Evolutionary conservation across 2,888 invertebrate species (phyloP).

Genomic region (Lithophane semibrunnea): DNA sequence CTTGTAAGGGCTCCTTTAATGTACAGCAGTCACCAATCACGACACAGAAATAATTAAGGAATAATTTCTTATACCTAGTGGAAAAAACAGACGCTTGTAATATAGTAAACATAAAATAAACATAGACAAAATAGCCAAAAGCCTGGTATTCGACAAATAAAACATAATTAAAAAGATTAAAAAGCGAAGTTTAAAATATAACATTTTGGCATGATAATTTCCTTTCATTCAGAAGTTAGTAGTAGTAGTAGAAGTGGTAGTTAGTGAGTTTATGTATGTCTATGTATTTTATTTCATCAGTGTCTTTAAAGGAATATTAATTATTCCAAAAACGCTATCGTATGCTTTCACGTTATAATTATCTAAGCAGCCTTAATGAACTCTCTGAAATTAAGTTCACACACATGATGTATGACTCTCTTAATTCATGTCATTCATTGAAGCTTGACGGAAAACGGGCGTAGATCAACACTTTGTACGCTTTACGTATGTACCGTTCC

Average conservation of each 20-base stretch:
- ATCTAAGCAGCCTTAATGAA: constrained; percentile 26
- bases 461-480: background rate
- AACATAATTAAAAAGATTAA: background rate
- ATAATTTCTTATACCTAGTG: too few species aligned
- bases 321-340: constrained; percentile 23
- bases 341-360: constrained; percentile 32
- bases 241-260: too few species aligned
- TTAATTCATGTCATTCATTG: constrained; percentile 18
- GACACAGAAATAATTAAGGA: background rate
- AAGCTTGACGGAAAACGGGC: constrained; percentile 6
- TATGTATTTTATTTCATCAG: background rate
- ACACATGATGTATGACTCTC: constrained; percentile 27
- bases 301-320: constrained; percentile 7
- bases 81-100: background rate
- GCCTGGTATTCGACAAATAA: background rate
- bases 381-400: constrained; percentile 10
- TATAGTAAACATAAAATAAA: background rate
- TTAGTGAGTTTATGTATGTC: background rate
- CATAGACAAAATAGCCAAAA: background rate
- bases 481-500: background rate
- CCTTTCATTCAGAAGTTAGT: background rate
- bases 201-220: background rate
- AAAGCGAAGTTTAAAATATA: background rate
- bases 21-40: background rate
- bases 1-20: background rate